Evolutionary conservation across 1,140 invertebrate genomes (phyloP).

Genomic region (Papilio polytes): DNA sequence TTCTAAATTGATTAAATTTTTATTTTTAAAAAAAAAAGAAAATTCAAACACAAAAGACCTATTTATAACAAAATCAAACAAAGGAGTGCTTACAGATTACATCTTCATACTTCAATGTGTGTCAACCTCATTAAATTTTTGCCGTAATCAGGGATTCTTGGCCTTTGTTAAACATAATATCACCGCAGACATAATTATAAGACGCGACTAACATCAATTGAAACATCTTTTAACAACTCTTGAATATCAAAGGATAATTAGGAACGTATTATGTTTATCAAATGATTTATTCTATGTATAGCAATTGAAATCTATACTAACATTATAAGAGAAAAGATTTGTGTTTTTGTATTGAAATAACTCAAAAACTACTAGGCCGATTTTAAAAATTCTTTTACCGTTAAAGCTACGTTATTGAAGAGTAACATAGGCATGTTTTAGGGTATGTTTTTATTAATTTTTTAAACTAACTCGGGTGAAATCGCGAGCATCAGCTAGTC

Average conservation of each 20-base stretch:
- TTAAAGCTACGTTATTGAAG: no score
- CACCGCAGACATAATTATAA: conserved; percentile 39
- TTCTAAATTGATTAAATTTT: no score
- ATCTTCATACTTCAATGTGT: not conserved
- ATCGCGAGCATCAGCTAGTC: no score
- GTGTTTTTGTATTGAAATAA: no score
- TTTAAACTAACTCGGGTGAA: no score
- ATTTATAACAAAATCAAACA: not conserved
- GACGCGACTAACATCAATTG: conserved; percentile 38
- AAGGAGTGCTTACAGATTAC: not conserved
- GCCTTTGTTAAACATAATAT: conserved; percentile 44
- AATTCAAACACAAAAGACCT: not conserved
- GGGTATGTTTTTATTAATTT: no score
- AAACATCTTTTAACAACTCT: conserved; percentile 27
- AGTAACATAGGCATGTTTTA: no score
- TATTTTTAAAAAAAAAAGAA: not conserved
- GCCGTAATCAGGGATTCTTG: conserved; percentile 7
- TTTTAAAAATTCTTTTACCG: no score
- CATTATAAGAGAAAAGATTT: no score
- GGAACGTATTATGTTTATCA: not conserved
- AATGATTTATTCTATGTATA: not conserved
- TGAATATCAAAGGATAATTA: conserved; percentile 22
- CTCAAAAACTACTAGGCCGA: no score
- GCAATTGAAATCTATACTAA: not conserved
- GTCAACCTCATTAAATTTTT: conserved; percentile 28